Evolutionary conservation across 2,797 vertebrate species (phyloP).

Genomic region (Squalus acanthias): DNA sequence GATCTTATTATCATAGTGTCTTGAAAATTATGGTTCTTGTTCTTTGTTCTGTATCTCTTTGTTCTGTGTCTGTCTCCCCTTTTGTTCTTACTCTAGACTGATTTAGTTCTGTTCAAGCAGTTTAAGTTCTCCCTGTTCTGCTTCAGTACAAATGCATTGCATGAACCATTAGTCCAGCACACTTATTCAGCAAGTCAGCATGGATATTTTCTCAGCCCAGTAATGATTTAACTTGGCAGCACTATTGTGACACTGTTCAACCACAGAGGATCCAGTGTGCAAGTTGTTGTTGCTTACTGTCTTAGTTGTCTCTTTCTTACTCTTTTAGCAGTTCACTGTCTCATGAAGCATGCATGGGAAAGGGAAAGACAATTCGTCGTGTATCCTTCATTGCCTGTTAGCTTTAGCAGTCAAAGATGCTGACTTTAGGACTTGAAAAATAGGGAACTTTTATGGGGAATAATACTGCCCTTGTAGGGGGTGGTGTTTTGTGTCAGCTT

Average conservation of each 20-base stretch:
- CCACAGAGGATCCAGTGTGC: neutral
- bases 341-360: neutral
- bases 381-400: neutral
- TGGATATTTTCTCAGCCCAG: neutral
- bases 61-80: constrained; percentile 30
- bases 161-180: constrained; percentile 30
- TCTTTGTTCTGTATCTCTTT: neutral
- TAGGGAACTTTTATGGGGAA: neutral
- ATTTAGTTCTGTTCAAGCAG: constrained; percentile 38
- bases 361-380: neutral
- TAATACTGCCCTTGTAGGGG: too few relatives aligned
- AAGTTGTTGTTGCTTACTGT: neutral
- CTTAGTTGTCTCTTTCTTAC: neutral
- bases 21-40: constrained; percentile 24
- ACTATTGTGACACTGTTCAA: neutral
- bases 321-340: neutral
- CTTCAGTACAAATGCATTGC: constrained; percentile 32
- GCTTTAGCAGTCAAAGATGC: neutral
- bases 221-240: constrained; percentile 27
- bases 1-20: neutral
- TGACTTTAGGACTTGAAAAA: constrained; percentile 6
- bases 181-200: neutral
- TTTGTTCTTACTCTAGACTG: constrained; percentile 10
- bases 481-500: too few relatives aligned
- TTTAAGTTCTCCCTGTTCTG: constrained; percentile 37